A percentile compares a stretch with the other conserved stretches of the same genome.
Conservation (phyloP, 2,797 vertebrate genomes). For the Prunella strophiata region DNA sequence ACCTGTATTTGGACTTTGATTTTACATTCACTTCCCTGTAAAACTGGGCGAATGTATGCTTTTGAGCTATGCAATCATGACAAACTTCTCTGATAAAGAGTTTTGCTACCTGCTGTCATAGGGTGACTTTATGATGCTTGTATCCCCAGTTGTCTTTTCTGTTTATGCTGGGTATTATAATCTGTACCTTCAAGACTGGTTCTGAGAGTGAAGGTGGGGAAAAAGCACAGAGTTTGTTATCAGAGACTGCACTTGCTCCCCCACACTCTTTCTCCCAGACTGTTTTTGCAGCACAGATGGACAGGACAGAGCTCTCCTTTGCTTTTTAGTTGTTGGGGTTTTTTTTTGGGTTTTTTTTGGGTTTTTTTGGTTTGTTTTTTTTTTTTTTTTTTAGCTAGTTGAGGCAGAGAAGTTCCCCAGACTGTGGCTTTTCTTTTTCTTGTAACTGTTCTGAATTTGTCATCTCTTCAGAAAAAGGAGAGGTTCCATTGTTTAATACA, state of each 20-base stretch:
- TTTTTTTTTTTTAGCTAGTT: too few species aligned
- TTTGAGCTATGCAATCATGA: neutral
- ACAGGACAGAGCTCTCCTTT: neutral
- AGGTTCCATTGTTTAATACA: neutral
- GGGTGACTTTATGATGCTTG: neutral
- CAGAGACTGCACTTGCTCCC: neutral
- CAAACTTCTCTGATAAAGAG: neutral
- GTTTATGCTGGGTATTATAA: neutral
- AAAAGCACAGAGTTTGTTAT: too few species aligned
- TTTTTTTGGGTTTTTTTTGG: too few species aligned
- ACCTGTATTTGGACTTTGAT: neutral
- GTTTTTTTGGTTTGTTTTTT: too few species aligned
- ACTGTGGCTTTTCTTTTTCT: neutral
- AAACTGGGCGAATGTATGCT: neutral
- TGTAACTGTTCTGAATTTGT: neutral
- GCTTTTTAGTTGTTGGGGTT: too few species aligned
- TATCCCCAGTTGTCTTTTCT: neutral
- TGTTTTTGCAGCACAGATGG: neutral
- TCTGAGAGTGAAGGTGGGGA: too few species aligned
- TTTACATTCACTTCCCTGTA: neutral
- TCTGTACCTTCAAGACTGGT: neutral
- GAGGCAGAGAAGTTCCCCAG: neutral
- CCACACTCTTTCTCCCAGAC: neutral
- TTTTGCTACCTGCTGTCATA: neutral
- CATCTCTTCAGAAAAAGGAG: accelerated